Conservation (phyloP, 2,113 vertebrate species). For the Romanogobio albipinnatus region DNA sequence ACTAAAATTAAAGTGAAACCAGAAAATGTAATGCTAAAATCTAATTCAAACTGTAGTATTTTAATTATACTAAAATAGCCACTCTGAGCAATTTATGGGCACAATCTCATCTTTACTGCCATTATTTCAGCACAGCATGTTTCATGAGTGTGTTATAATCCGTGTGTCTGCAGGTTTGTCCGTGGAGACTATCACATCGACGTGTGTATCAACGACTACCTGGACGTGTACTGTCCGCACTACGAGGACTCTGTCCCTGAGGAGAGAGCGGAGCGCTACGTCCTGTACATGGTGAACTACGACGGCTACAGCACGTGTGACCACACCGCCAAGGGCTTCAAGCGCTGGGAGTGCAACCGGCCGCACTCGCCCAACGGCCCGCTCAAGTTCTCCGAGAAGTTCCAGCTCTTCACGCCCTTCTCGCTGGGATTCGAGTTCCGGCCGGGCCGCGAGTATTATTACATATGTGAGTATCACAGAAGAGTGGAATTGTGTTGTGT, state of each 20-base stretch:
- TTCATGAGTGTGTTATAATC: no score
- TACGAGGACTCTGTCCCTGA: constrained; percentile 93
- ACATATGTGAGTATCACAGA: constrained; percentile 93
- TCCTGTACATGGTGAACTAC: constrained; percentile 99
- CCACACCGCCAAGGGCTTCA: constrained; percentile 97
- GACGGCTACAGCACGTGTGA: constrained; percentile 98
- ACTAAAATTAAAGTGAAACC: not conserved
- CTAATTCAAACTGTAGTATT: not conserved
- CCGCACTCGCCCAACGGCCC: constrained; percentile 95
- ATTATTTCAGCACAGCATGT: not conserved
- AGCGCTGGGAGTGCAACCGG: constrained; percentile 98
- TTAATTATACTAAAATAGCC: not conserved
- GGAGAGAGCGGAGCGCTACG: constrained; percentile 93
- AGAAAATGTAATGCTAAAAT: no score
- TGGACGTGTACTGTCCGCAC: constrained; percentile 98
- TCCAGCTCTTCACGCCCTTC: constrained; percentile 99
- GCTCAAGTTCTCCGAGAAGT: constrained; percentile 98
- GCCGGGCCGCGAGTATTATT: constrained; percentile 98
- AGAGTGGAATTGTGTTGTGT: no score
- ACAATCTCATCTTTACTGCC: not conserved
- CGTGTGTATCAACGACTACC: constrained; percentile 98
- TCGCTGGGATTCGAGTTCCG: constrained; percentile 98
- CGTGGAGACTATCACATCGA: constrained; percentile 96
- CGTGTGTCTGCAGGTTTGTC: constrained; percentile 83
- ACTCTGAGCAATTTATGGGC: not conserved